Evolutionary conservation across 2,113 vertebrate genomes (phyloP), one percentile per base, ranked within the genome.

Genomic region (Malaclemys terrapin): DNA sequence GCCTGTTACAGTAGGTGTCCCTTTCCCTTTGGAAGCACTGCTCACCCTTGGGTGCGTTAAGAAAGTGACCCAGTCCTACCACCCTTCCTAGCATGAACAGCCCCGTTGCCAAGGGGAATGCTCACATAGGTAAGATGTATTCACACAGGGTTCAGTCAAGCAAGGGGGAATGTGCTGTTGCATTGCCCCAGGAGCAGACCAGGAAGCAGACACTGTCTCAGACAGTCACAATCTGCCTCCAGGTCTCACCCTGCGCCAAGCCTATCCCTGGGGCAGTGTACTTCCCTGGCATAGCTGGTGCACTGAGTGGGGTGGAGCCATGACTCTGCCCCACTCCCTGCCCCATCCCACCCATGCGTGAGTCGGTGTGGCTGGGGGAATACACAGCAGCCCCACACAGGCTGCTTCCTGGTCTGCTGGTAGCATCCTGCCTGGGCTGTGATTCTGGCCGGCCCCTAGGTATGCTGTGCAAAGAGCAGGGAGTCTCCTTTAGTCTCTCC

Each of bases 61-160:
- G 1, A 13, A 80, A 50, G 88, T 0, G 0, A 72, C 8, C 47
- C 56, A 25, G 24, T 1, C 16, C 20, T 78, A 8, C 65, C 17
- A 3, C 35, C 65, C 2, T 84, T 82, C 93, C 85, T 49, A 22
- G 10, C 65, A 90, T 79, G 50, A 93, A 82, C 31, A 10, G 75
- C 3, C 11, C 59, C 50, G 80, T 12, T 76, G 72, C 72, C 19
- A 83, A 87, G 3, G 29, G 17, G 35, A 38, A 47, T 59, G 79
- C 11, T 57, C 20, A 42, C 45, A 38, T 11, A 45, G 12, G 72
- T 45, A 24, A 42, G 42, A 76, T 24, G 5, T 12, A 76, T 25
- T 76, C 38, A 42, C 69, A 38, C 17, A 11, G 38, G 38, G 22
- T 24, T 45, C n/a, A 45, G 38, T 11, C 42, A 76, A 69, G 35